Evolutionary conservation across 1,140 invertebrate genomes (phyloP), one percentile per base, ranked within the genome.

Genomic region (Asbolus verrucosus): DNA sequence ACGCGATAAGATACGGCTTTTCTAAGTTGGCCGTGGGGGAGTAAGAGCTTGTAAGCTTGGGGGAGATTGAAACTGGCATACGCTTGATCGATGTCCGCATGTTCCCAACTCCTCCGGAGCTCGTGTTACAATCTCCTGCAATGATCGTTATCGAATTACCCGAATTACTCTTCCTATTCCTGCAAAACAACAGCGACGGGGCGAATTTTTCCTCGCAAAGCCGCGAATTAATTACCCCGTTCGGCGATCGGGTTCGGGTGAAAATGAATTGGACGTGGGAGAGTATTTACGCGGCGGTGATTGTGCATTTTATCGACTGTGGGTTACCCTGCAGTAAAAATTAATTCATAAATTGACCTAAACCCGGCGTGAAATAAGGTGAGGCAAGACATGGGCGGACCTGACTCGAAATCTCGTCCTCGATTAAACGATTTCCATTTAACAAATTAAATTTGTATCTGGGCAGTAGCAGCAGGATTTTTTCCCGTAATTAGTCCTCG

Each of bases 1-100:
- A 39, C 62, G 67, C 68, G 73, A 74, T 74, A 74, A 74, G 73
- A 72, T 70, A 73, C 67, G 71, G 71, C 54, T 43, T 66, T 67
- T 69, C 63, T 63, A 46, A 73, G 33, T 67, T 63, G 61, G 33
- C 61, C 61, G 61, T 41, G 19, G 39, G 61, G 61, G 61, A 39
- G 61, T 54, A 54, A 54, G 46, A 54, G 19, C 46, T 54, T 54
- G 61, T 62, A 63, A 38, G 39, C 31, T 63, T 41, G 61, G 39
- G 61, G 39, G 61, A 63, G 61, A 63, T 63, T 63, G 61, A 63
- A 63, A 63, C 15, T 63, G 61, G 61, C 61, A 63, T 63, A 63
- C 39, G 61, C 33, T 63, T 63, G 61, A 63, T 63, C 61, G 61
- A 63, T 63, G 61, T 63, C 61, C 39, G 61, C 61, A 63, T 63